Evolutionary conservation across 92 coral and sea anemone species (phyloP), one percentile per base, ranked within the genome.

Genomic region (Porites cylindrica): DNA sequence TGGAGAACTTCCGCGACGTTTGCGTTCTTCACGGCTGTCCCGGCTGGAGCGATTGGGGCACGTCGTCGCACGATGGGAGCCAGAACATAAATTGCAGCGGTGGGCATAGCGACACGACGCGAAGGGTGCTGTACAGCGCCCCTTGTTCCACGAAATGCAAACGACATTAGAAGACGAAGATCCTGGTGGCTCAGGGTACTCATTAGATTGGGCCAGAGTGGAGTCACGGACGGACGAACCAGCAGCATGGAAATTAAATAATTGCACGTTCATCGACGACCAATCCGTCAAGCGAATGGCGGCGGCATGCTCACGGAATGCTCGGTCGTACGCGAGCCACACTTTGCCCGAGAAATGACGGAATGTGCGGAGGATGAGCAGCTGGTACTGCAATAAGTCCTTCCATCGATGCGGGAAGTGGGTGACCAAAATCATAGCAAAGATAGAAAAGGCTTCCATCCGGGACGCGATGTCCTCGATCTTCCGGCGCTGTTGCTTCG

Each of bases 71-170:
- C 47, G 64, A 75, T 51, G 78, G 0, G 29, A 17, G 5, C 65
- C 63, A 1, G 18, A 51, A 16, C 63, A 75, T 1, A 7, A 6
- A 13, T 61, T 14, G 20, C 62, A 51, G 8, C 23, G 60, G n/a
- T 51, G 77, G 24, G 20, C 8, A 14, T 50, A 73, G 60, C 26
- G 61, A 11, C 77, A 73, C 0, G 19, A 14, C 21, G 24, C 17
- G 61, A 16, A 17, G 0, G 60, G 77, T 23, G 24, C 59, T 14
- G 77, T 73, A 24, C 32, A 73, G 8, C 60, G 77, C 2, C 62
- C 62, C 77, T 73, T 73, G 77, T 73, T 73, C 77, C 77, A 73
- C 26, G 77, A 73, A 73, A 73, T 73, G 26, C 77, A 73, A 0
- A 32, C 2, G 23, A 73, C 4, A 26, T n/a, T 23, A 23, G 24